Evolutionary conservation across 2,113 vertebrate species (phyloP), one percentile per base, ranked within the genome.

Genomic region (Colistium nudipinnis): DNA sequence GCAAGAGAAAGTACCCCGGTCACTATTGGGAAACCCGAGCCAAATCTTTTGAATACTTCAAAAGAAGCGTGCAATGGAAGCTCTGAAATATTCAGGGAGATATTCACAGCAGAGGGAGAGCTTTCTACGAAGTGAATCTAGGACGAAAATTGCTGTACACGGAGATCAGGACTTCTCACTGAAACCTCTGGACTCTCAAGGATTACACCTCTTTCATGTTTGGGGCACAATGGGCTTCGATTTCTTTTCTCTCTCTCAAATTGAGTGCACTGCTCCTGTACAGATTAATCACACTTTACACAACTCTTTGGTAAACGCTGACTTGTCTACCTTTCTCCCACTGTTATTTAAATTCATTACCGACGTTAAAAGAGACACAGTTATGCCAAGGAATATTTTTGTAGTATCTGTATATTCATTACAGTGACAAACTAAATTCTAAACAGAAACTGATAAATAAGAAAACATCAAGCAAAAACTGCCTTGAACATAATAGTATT

Each of bases 11-110:
- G 8, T 4, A 57, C 30, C 39, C 10, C 27, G 19, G 62, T 17
- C 59, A 61, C 64, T 36, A 33, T 38, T 45, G 27, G 27, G 14
- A 70, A n/a, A 48, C 17, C 53, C 14, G 35, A 17, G 7, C 56
- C 28, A 73, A 38, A 74, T 67, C 38, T 52, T 55, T 74, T 69
- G 20, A 62, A 62, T 41, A 52, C 56, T 56, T 77, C 43, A 69
- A 65, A 54, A 73, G 27, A 60, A 24, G 33, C n/a, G 49, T 47
- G 69, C 48, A 74, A 78, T 11, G 48, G 36, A 63, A 51, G 25
- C 44, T 66, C 30, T 80, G 63, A 83, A 84, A 78, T 76, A 86
- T 84, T 84, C 74, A 83, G 36, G 2, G 3, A 81, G 54, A 57
- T 62, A 71, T 74, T 85, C 72, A 61, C 27, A 60, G 78, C 28